phyloP scores from a whole-genome alignment of 2,113 vertebrate species.

The Cnemophilus loriae region DNA sequence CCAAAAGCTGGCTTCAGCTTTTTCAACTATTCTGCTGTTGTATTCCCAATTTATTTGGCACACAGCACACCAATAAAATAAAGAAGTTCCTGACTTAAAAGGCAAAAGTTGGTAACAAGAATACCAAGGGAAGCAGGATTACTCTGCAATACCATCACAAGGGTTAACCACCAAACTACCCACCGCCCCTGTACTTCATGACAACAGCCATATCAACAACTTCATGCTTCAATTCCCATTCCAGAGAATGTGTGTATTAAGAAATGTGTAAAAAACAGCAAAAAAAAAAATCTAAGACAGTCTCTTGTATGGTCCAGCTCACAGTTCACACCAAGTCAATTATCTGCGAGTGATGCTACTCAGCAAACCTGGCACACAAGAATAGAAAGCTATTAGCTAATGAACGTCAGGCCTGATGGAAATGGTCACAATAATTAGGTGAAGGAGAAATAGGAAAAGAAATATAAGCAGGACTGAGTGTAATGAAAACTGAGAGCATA shows the following conservation, averaged over 20 bases:
- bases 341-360: neutral
- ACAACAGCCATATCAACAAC: neutral
- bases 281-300: neutral
- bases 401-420: neutral
- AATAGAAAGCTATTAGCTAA: conserved; percentile 6
- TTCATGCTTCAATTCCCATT: neutral
- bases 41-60: neutral
- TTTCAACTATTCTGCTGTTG: neutral
- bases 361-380: neutral
- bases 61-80: neutral
- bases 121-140: neutral
- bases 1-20: neutral
- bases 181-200: accelerated
- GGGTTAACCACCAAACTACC: neutral
- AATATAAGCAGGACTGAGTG: neutral
- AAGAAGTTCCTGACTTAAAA: neutral
- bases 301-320: neutral
- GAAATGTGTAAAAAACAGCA: neutral
- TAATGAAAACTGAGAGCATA: neutral
- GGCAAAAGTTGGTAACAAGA: neutral
- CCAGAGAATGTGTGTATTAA: neutral
- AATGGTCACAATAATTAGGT: neutral
- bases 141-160: neutral
- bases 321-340: neutral
- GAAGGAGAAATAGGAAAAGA: neutral